Conservation (phyloP, 2,888 invertebrate genomes). For the Diloba caeruleocephala region DNA sequence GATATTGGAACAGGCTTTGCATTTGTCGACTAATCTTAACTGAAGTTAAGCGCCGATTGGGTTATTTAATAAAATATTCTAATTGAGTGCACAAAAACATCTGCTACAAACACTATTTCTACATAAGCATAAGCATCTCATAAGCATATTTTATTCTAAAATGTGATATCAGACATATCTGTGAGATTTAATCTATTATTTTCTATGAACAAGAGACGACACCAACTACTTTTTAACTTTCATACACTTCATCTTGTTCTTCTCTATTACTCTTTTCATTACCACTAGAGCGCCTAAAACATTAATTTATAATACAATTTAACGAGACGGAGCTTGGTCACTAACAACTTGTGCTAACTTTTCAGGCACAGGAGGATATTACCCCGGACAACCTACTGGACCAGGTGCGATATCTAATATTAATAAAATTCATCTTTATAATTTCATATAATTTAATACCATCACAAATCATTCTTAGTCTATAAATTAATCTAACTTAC, state of each 20-base stretch:
- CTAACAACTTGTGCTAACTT: slow-evolving; percentile 44
- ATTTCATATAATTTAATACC: background rate
- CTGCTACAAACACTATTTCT: no score
- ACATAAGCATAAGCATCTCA: no score
- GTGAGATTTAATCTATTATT: no score
- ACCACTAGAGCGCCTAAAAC: slow-evolving; percentile 26
- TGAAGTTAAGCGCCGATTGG: no score
- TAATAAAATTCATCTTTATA: background rate
- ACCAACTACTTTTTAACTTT: no score
- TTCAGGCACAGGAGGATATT: slow-evolving; percentile 40
- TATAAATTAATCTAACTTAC: slow-evolving; percentile 18
- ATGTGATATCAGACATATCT: no score
- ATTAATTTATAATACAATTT: slow-evolving; percentile 23
- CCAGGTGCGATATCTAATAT: slow-evolving; percentile 24
- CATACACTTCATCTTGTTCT: background rate
- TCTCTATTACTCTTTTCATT: background rate
- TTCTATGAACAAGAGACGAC: no score
- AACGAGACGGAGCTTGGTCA: slow-evolving; percentile 19
- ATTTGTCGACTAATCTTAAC: no score
- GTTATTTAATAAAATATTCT: no score
- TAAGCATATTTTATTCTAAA: no score
- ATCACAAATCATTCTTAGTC: slow-evolving; percentile 13
- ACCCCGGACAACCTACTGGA: slow-evolving; percentile 49
- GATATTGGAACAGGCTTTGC: no score
- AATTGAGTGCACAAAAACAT: no score